A percentile compares a stretch with the other conserved stretches of the same genome.
These are phyloP conservation scores for Diplazon laetatorius DNA, from an alignment of 2,888 invertebrate genomes.

Conservation along the genomic window DNA sequence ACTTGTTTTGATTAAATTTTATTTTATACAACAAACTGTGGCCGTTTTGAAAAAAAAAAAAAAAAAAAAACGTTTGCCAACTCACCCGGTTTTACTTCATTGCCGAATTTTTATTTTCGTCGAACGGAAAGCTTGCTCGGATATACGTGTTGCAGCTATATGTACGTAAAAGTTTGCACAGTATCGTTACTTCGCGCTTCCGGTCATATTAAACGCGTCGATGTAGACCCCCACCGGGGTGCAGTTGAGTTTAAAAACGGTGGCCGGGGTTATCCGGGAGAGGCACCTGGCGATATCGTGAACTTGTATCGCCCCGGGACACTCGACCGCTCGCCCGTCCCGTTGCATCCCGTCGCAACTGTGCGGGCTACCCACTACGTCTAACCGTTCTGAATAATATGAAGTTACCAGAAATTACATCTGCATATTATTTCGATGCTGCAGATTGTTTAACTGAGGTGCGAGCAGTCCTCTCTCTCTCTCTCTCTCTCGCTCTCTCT, in stretches of 20 bases:
- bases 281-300: conserved; percentile 53
- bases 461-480: conserved; percentile 52
- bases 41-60: no score
- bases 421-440: conserved; percentile 79
- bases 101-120: conserved; percentile 2
- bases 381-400: conserved; percentile 65
- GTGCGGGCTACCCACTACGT: not conserved
- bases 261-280: not conserved
- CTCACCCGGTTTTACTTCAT: not conserved
- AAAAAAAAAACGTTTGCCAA: no score
- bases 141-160: conserved; percentile 32
- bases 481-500: conserved; percentile 5
- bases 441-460: conserved; percentile 76
- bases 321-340: conserved; percentile 38
- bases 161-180: conserved; percentile 40
- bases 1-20: no score
- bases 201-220: conserved; percentile 44
- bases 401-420: conserved; percentile 78
- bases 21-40: no score
- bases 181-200: conserved; percentile 1
- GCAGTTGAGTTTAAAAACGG: conserved; percentile 36
- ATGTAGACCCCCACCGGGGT: conserved; percentile 37
- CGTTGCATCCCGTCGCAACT: conserved; percentile 1
- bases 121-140: conserved; percentile 16
- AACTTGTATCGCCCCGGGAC: conserved; percentile 62